These are phyloP conservation scores for Anoura caudifer DNA, from an alignment of 2,113 vertebrate species.

Conservation along the genomic window DNA sequence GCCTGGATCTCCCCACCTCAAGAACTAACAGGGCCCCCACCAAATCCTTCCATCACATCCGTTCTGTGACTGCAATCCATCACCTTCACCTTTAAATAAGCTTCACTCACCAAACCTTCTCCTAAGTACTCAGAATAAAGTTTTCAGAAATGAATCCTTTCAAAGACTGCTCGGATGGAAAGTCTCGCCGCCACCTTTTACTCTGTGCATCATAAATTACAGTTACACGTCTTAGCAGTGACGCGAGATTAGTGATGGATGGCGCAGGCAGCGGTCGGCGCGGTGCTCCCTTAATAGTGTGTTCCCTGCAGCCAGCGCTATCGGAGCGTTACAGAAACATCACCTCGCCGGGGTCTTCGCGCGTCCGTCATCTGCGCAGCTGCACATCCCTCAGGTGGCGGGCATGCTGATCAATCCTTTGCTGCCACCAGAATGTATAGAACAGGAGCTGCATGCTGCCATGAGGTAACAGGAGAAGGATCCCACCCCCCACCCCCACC, in stretches of 20 bases:
- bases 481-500: not conserved
- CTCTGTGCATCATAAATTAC: constrained; percentile 69
- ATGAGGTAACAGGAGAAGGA: constrained; percentile 15
- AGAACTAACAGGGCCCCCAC: not conserved
- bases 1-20: not conserved
- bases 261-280: constrained; percentile 66
- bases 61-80: not conserved
- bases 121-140: constrained; percentile 34
- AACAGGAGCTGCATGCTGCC: constrained; percentile 65
- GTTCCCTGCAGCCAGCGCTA: constrained; percentile 68
- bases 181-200: constrained; percentile 49
- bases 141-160: constrained; percentile 62
- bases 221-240: constrained; percentile 50
- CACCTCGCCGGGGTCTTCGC: constrained; percentile 67
- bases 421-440: constrained; percentile 49
- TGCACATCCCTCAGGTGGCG: constrained; percentile 42
- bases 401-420: constrained; percentile 58
- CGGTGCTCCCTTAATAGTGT: constrained; percentile 69
- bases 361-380: constrained; percentile 57
- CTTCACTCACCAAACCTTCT: constrained; percentile 12
- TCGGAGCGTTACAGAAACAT: constrained; percentile 59
- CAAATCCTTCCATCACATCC: not conserved
- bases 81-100: constrained; percentile 24
- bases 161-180: constrained; percentile 35
- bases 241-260: constrained; percentile 75